These are phyloP conservation scores for Myotis yumanensis DNA, from an alignment of 2,113 vertebrate genomes.

Conservation along the genomic window DNA sequence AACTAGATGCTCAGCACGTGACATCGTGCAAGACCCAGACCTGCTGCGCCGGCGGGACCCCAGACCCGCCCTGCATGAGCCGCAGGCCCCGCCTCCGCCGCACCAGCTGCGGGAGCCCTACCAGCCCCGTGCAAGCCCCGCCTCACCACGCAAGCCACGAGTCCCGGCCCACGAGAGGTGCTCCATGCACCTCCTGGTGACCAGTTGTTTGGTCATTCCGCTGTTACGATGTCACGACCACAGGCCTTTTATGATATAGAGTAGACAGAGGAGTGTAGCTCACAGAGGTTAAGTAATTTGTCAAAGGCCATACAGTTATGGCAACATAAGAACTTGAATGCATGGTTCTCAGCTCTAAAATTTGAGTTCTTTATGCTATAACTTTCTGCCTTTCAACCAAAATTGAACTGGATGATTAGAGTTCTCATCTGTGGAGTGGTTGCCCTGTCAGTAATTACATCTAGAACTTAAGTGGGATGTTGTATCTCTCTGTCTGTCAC, in stretches of 20 bases:
- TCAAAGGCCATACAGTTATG: neutral
- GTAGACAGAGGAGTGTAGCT: neutral
- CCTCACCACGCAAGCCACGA: no score
- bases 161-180: no score
- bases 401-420: neutral
- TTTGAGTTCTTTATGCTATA: neutral
- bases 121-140: no score
- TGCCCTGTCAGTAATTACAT: neutral
- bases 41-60: no score
- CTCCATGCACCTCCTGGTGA: no score
- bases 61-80: no score
- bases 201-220: no score
- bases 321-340: neutral
- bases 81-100: no score
- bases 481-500: neutral
- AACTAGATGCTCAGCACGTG: neutral
- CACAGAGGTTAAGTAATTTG: neutral
- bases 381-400: neutral
- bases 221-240: no score
- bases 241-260: no score
- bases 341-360: neutral
- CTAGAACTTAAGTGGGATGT: neutral
- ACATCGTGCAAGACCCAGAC: no score
- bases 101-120: no score
- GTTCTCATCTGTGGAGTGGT: neutral